A percentile compares a stretch with the other conserved stretches of the same genome.
Conservation (phyloP, 2,113 vertebrate genomes). For the Aegithalos caudatus region DNA sequence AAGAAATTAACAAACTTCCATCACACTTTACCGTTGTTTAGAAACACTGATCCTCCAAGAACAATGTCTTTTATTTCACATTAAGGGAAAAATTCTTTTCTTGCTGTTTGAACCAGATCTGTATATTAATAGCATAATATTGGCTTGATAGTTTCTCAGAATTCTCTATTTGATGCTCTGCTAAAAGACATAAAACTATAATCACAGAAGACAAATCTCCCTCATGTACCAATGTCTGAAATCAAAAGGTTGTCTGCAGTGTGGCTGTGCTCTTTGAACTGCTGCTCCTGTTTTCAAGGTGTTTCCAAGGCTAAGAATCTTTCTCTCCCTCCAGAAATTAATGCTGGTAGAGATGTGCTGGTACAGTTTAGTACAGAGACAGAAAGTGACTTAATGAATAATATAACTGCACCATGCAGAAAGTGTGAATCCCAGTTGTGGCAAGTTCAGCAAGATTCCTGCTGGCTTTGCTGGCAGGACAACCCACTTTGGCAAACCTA, state of each 20-base stretch:
- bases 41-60: background rate
- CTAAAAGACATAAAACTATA: background rate
- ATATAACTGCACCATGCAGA: background rate
- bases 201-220: background rate
- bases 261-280: background rate
- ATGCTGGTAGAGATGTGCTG: background rate
- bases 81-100: background rate
- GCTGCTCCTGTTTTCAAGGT: background rate
- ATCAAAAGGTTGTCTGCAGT: background rate
- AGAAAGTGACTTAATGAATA: background rate
- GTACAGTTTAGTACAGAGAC: background rate
- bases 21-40: background rate
- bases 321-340: background rate
- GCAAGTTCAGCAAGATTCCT: background rate
- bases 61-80: background rate
- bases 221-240: background rate
- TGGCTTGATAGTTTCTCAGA: background rate
- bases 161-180: background rate
- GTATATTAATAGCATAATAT: background rate
- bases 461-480: background rate
- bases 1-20: background rate
- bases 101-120: background rate
- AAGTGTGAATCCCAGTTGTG: background rate
- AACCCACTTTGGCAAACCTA: background rate
- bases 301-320: background rate